These are phyloP conservation scores for Cyprinodon variegatus DNA, from an alignment of 2,113 vertebrate genomes.

Conservation along the genomic window DNA sequence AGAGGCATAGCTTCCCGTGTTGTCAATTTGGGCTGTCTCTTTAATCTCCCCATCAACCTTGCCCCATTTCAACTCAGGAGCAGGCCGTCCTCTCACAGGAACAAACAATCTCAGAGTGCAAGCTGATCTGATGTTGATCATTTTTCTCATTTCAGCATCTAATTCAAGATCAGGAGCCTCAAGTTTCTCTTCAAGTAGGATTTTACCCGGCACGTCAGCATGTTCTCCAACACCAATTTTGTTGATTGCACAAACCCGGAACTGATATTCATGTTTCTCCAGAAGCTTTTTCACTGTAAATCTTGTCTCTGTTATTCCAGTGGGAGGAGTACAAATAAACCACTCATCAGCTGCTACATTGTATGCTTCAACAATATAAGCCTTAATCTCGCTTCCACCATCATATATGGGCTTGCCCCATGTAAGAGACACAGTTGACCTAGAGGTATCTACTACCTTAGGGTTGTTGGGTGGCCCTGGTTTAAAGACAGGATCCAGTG, in stretches of 20 bases:
- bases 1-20: slow-evolving; percentile 91
- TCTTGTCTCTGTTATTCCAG: slow-evolving; percentile 88
- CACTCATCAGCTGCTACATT: slow-evolving; percentile 89
- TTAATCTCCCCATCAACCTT: slow-evolving; percentile 93
- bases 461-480: slow-evolving; percentile 97
- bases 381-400: slow-evolving; percentile 95
- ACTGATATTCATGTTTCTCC: slow-evolving; percentile 96
- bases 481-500: slow-evolving; percentile 94
- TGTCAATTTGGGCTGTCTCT: slow-evolving; percentile 91
- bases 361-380: slow-evolving; percentile 94
- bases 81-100: slow-evolving; percentile 93
- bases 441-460: slow-evolving; percentile 88
- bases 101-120: slow-evolving; percentile 93
- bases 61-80: slow-evolving; percentile 96
- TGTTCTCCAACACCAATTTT: slow-evolving; percentile 96
- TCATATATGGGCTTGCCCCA: slow-evolving; percentile 99
- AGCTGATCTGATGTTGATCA: slow-evolving; percentile 93
- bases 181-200: slow-evolving; percentile 91
- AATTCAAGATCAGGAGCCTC: slow-evolving; percentile 96
- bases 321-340: slow-evolving; percentile 92
- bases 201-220: slow-evolving; percentile 88
- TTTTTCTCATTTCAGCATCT: slow-evolving; percentile 94
- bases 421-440: slow-evolving; percentile 91
- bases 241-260: slow-evolving; percentile 95
- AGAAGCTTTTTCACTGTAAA: slow-evolving; percentile 89